phyloP scores from a whole-genome alignment of 2,797 vertebrate species.

The Mormyrops boulengeri region DNA sequence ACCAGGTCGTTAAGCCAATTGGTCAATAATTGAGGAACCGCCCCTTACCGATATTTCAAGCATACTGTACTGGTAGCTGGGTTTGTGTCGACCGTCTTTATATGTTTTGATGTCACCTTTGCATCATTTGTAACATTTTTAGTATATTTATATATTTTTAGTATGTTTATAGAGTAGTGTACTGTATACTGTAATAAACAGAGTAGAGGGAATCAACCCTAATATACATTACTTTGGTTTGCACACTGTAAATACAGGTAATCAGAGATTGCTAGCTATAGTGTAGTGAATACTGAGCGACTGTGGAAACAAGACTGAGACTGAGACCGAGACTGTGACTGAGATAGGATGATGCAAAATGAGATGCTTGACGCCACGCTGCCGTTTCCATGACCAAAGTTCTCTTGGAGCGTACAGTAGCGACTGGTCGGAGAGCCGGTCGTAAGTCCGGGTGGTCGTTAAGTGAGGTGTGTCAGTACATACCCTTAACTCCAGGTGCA shows the following conservation, averaged over 20 bases:
- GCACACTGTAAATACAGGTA: background rate
- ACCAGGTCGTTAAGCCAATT: background rate
- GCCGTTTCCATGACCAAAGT: background rate
- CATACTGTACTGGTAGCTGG: background rate
- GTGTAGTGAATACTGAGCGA: background rate
- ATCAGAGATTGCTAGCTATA: background rate
- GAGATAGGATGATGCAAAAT: background rate
- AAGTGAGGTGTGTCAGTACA: background rate
- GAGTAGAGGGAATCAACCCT: background rate
- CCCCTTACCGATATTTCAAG: background rate
- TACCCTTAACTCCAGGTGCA: background rate
- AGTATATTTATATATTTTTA: background rate
- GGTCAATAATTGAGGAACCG: background rate
- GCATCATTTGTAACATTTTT: background rate
- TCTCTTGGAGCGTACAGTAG: background rate
- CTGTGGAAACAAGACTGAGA: too few relatives aligned
- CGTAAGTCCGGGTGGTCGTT: too few relatives aligned
- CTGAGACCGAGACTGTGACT: too few relatives aligned
- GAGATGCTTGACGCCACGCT: background rate
- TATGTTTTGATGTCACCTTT: background rate
- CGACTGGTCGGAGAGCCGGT: background rate
- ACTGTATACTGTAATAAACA: background rate
- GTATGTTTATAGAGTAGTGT: background rate
- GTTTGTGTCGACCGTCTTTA: background rate
- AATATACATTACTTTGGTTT: background rate